Evolutionary conservation across 2,113 vertebrate species (phyloP).

Genomic region (Raja brachyura): DNA sequence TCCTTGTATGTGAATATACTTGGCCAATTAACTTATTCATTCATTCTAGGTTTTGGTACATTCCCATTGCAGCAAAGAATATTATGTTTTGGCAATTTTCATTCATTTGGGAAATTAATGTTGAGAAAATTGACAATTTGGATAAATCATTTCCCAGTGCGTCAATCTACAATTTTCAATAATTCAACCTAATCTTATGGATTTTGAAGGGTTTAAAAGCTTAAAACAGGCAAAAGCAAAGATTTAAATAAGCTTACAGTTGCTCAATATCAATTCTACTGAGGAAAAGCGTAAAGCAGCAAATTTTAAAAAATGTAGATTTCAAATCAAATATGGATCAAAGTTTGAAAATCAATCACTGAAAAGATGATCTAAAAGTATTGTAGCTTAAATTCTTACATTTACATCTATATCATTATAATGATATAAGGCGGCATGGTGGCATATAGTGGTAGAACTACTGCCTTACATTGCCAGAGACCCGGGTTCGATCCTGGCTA

Average conservation of each 20-base stretch:
- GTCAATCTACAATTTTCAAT: neutral
- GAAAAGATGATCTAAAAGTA: neutral
- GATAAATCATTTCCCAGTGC: neutral
- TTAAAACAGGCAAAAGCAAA: neutral
- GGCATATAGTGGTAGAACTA: too few relatives aligned
- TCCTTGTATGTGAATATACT: too few relatives aligned
- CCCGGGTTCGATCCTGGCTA: too few relatives aligned
- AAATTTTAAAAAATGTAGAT: neutral
- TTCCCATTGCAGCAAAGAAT: neutral
- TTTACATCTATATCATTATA: neutral
- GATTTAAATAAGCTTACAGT: neutral
- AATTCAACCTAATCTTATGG: neutral
- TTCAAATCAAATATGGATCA: neutral
- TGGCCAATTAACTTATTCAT: too few relatives aligned
- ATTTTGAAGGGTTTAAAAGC: neutral
- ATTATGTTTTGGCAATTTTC: slow-evolving; percentile 18
- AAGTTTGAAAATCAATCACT: neutral
- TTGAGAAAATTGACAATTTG: neutral
- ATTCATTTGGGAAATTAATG: neutral
- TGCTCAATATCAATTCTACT: neutral
- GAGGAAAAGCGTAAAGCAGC: neutral
- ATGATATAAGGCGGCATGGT: neutral
- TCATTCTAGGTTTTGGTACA: neutral
- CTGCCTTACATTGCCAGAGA: too few relatives aligned
- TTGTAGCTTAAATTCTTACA: neutral